phyloP scores from a whole-genome alignment of 2,113 vertebrate genomes.

The Pantherophis guttatus region DNA sequence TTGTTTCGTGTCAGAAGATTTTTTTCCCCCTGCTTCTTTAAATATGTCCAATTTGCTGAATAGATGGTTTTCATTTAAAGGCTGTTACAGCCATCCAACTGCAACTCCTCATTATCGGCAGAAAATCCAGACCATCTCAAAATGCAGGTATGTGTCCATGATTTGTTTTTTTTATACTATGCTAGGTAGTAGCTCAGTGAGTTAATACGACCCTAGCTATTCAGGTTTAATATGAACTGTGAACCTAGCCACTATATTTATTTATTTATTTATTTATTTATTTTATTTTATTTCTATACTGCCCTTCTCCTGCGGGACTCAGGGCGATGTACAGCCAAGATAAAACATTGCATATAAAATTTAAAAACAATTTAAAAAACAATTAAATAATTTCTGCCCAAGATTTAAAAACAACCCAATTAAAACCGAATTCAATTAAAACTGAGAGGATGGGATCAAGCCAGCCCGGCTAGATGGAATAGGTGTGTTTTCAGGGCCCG shows the following conservation, averaged over 20 bases:
- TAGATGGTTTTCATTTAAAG: neutral
- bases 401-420: too few relatives aligned
- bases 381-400: too few relatives aligned
- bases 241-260: neutral
- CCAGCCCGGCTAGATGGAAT: too few relatives aligned
- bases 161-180: neutral
- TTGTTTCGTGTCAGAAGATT: conserved; percentile 59
- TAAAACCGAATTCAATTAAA: too few relatives aligned
- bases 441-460: too few relatives aligned
- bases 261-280: too few relatives aligned
- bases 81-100: neutral
- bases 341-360: too few relatives aligned
- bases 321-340: too few relatives aligned
- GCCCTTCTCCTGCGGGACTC: too few relatives aligned
- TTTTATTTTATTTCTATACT: too few relatives aligned
- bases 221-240: neutral
- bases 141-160: neutral
- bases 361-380: too few relatives aligned
- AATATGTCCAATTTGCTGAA: neutral
- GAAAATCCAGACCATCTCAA: neutral
- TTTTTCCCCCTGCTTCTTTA: conserved; percentile 21
- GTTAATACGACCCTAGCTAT: neutral
- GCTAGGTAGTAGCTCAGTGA: neutral
- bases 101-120: neutral
- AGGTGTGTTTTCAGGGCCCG: too few relatives aligned